phyloP scores from a whole-genome alignment of 2,113 vertebrate genomes.

The Corvus cornix region DNA sequence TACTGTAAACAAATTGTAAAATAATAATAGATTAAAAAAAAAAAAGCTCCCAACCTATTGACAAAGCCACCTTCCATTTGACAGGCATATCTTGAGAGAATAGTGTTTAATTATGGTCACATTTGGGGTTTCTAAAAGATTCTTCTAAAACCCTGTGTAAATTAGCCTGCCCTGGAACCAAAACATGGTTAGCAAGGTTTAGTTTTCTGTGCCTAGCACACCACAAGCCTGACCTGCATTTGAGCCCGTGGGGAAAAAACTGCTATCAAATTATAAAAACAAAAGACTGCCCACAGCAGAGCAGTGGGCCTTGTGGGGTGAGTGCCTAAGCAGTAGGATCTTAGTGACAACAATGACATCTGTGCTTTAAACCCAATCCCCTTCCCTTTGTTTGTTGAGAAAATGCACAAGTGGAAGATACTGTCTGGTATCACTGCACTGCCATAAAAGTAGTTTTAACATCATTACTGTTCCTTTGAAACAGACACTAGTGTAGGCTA shows the following conservation, averaged over 20 bases:
- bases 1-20: neutral
- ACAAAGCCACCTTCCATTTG: constrained; percentile 18
- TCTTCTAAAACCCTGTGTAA: constrained; percentile 21
- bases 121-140: constrained; percentile 24
- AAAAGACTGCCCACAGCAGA: neutral
- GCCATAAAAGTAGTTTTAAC: neutral
- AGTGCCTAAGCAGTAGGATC: neutral
- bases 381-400: neutral
- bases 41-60: neutral
- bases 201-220: constrained; percentile 27
- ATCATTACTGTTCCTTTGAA: neutral
- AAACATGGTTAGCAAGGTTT: constrained; percentile 3
- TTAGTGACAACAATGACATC: neutral
- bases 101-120: neutral
- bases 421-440: neutral
- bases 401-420: neutral
- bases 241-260: neutral
- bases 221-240: neutral
- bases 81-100: neutral
- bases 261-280: neutral
- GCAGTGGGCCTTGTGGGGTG: neutral
- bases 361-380: neutral
- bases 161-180: constrained; percentile 55
- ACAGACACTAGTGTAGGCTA: neutral
- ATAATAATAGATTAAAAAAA: neutral